Evolutionary conservation across 2,888 invertebrate species (phyloP).

Genomic region (Pegoplata infirma): DNA sequence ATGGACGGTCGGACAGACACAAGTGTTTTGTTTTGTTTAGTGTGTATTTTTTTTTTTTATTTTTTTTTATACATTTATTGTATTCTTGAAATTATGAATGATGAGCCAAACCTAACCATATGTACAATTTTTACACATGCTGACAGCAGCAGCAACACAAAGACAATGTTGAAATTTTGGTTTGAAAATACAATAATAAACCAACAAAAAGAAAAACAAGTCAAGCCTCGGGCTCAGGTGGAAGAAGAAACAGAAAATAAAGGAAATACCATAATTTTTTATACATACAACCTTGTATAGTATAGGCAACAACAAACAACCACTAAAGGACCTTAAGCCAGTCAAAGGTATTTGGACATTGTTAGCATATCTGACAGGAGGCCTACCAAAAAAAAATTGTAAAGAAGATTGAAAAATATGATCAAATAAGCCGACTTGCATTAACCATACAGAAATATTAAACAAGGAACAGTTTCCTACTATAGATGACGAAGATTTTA

Average conservation of each 20-base stretch:
- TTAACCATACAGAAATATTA: no score
- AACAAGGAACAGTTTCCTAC: no score
- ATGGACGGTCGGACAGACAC: background rate
- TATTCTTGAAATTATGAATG: constrained; percentile 8
- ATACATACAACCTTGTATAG: background rate
- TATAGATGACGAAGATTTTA: no score
- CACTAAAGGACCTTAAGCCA: constrained; percentile 1
- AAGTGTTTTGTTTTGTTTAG: background rate
- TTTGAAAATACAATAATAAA: constrained; percentile 4
- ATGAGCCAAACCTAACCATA: constrained; percentile 10
- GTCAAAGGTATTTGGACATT: background rate
- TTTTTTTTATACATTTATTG: background rate
- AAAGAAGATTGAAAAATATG: background rate
- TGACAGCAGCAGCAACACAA: background rate
- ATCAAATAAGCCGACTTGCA: no score
- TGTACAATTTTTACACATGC: background rate
- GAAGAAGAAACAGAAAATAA: constrained; percentile 1
- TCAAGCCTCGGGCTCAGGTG: constrained; percentile 1
- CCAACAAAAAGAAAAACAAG: background rate
- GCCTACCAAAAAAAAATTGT: background rate
- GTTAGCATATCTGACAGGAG: background rate
- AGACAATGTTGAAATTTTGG: background rate
- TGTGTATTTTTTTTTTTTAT: background rate
- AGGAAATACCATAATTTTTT: background rate
- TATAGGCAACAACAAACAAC: background rate